phyloP scores from a whole-genome alignment of 1,140 invertebrate genomes.

The Polypedilum pembai region DNA sequence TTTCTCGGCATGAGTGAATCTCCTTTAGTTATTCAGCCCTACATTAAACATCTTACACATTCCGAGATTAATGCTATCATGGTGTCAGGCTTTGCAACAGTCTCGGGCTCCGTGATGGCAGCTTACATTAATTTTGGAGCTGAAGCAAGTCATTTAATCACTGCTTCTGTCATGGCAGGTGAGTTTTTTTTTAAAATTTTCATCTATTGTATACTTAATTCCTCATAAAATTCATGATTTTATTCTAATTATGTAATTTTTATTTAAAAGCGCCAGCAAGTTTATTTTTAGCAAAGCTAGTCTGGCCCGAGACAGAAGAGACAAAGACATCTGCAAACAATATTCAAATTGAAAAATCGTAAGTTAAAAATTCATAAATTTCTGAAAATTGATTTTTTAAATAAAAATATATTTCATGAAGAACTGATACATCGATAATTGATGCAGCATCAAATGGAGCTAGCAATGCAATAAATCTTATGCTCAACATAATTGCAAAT shows the following conservation, averaged over 20 bases:
- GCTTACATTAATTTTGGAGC: conserved; percentile 89
- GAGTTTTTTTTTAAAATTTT: too few species aligned
- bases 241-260: too few species aligned
- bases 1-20: conserved; percentile 89
- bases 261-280: conserved; percentile 91
- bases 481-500: conserved; percentile 84
- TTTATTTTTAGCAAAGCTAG: conserved; percentile 78
- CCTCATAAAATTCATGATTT: too few species aligned
- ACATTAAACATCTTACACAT: conserved; percentile 65
- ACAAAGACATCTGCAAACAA: conserved; percentile 62
- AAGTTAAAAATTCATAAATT: conserved; percentile 39
- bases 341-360: conserved; percentile 57
- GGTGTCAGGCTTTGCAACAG: conserved; percentile 89
- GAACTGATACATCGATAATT: conserved; percentile 70
- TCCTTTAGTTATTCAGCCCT: conserved; percentile 80
- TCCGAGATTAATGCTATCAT: conserved; percentile 91
- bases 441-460: conserved; percentile 88
- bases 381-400: too few species aligned
- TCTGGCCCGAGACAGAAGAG: conserved; percentile 81
- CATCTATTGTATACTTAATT: too few species aligned
- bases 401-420: conserved; percentile 45
- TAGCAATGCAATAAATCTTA: conserved; percentile 66
- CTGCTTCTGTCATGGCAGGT: conserved; percentile 91
- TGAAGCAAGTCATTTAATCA: conserved; percentile 69
- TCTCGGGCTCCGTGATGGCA: conserved; percentile 85